Percentiles rank a stretch among this genome's conserved stretches.
phyloP scores from a whole-genome alignment of 2,888 invertebrate genomes.

The Sceliomorpha sp. region DNA sequence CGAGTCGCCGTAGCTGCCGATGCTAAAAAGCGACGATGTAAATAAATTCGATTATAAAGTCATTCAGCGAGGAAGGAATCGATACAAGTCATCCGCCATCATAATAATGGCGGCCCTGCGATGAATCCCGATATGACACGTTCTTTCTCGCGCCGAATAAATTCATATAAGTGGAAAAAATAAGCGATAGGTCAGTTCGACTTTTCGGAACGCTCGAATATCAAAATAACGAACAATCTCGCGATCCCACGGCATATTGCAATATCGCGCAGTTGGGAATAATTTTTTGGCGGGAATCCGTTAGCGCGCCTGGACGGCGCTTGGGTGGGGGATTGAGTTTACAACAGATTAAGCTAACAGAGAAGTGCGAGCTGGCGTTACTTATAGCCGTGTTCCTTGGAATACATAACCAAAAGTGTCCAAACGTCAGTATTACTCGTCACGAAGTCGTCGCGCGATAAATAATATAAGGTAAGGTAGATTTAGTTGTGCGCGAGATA shows the following conservation, averaged over 20 bases:
- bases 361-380: constrained; percentile 32
- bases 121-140: constrained; percentile 4
- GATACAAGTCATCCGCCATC: constrained; percentile 50
- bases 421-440: too few species aligned
- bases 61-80: constrained; percentile 39
- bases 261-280: constrained; percentile 1
- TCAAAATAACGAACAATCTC: too few species aligned
- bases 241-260: too few species aligned
- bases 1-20: too few species aligned
- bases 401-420: too few species aligned
- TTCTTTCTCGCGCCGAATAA: too few species aligned
- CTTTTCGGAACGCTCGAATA: too few species aligned
- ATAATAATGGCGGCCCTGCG: constrained; percentile 40
- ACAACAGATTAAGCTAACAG: constrained; percentile 31
- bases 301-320: constrained; percentile 45
- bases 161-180: not conserved
- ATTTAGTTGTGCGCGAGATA: too few species aligned
- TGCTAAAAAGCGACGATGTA: too few species aligned
- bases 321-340: constrained; percentile 37
- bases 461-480: too few species aligned
- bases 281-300: constrained; percentile 69
- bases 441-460: too few species aligned
- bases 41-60: constrained; percentile 22
- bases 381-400: constrained; percentile 59
- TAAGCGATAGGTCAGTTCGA: too few species aligned